Conservation (phyloP, 2,797 vertebrate species). For the Catostomus latipinnis region DNA sequence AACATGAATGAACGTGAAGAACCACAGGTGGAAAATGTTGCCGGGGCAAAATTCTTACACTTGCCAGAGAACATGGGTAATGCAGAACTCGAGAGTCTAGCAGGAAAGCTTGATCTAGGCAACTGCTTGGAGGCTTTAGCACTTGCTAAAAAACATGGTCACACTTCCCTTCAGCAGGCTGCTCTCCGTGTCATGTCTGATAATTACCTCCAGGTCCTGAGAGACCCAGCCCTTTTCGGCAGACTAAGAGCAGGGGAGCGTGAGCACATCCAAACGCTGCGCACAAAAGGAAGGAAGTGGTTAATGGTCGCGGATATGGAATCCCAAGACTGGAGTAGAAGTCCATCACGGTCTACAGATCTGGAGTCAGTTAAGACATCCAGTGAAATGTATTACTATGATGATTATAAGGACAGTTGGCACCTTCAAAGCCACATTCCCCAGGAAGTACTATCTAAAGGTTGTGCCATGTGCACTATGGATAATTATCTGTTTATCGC, state of each 20-base stretch:
- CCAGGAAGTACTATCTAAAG: constrained; percentile 82
- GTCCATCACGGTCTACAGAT: constrained; percentile 35
- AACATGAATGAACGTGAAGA: constrained; percentile 33
- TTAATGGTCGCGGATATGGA: constrained; percentile 85
- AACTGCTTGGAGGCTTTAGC: constrained; percentile 87
- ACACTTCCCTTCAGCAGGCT: constrained; percentile 75
- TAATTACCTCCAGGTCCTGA: constrained; percentile 90
- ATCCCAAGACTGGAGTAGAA: constrained; percentile 71
- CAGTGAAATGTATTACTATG: constrained; percentile 86
- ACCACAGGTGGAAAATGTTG: constrained; percentile 62
- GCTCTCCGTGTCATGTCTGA: constrained; percentile 90
- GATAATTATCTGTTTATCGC: constrained; percentile 95
- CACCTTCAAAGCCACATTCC: constrained; percentile 80
- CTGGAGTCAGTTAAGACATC: constrained; percentile 55
- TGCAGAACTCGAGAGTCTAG: constrained; percentile 69
- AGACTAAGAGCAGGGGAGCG: constrained; percentile 83
- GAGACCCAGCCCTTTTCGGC: constrained; percentile 81
- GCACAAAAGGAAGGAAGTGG: constrained; percentile 78
- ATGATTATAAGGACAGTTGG: constrained; percentile 83
- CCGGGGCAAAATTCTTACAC: constrained; percentile 68
- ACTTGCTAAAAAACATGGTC: constrained; percentile 82
- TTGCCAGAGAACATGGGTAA: constrained; percentile 57
- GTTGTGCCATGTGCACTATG: constrained; percentile 87
- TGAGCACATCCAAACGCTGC: constrained; percentile 81
- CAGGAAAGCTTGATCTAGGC: constrained; percentile 82